Percentiles rank a stretch among this genome's conserved stretches.
Conservation (phyloP, 2,797 vertebrate species). For the Spheniscus humboldti region DNA sequence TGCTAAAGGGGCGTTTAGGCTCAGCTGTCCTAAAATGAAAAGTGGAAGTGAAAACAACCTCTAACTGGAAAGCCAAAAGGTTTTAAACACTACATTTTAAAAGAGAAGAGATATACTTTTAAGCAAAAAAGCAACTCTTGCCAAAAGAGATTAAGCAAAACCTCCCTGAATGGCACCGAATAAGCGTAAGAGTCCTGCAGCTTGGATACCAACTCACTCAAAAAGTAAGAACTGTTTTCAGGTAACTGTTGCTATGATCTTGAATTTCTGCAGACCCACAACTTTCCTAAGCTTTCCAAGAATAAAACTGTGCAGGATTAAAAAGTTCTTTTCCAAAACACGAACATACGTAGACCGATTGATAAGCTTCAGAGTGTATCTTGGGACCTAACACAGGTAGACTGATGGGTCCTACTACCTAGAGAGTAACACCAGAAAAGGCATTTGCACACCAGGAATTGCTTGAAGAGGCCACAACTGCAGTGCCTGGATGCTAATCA, state of each 20-base stretch:
- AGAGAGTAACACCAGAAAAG: background rate
- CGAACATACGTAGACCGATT: rapidly evolving
- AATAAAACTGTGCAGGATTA: background rate
- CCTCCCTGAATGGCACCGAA: background rate
- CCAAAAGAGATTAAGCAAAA: background rate
- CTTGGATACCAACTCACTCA: background rate
- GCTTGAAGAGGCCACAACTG: background rate
- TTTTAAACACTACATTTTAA: background rate
- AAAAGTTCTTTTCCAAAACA: background rate
- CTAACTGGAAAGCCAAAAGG: background rate
- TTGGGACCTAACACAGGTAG: background rate
- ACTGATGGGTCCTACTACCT: background rate
- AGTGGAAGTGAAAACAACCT: background rate
- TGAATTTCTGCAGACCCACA: background rate
- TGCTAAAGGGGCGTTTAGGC: background rate
- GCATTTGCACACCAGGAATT: background rate
- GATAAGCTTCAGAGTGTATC: background rate
- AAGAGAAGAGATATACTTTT: background rate
- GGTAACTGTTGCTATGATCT: background rate
- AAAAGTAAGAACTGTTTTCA: background rate
- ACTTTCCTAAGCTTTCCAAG: background rate
- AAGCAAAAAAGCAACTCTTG: background rate
- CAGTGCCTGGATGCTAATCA: background rate
- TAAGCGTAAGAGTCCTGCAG: background rate
- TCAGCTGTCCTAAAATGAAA: background rate